phyloP scores from a whole-genome alignment of 2,113 vertebrate genomes.

The Pluvialis apricaria region DNA sequence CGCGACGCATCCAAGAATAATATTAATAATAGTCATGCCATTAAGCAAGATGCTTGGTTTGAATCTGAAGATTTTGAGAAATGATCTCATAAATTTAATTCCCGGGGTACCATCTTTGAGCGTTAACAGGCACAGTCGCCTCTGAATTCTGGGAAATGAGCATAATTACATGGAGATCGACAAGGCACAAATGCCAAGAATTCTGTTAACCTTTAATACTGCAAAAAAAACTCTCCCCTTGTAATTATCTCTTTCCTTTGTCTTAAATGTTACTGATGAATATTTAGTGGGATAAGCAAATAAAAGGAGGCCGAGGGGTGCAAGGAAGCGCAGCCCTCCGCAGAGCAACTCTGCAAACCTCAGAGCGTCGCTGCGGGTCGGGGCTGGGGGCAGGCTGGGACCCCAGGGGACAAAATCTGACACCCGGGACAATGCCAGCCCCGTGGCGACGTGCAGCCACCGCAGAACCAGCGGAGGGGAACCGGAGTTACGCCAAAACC shows the following conservation, averaged over 20 bases:
- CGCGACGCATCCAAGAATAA: conserved; percentile 69
- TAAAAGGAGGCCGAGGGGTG: conserved; percentile 57
- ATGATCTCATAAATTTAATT: conserved; percentile 79
- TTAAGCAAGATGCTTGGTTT: conserved; percentile 65
- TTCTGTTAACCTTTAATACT: conserved; percentile 84
- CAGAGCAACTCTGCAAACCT: background rate
- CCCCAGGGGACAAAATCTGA: background rate
- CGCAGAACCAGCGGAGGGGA: background rate
- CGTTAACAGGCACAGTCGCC: conserved; percentile 72
- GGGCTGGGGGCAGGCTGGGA: background rate
- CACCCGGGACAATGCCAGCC: background rate
- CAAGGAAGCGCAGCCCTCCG: background rate
- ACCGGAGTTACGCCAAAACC: background rate
- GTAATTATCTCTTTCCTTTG: conserved; percentile 81
- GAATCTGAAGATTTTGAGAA: conserved; percentile 72
- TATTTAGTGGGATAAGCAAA: conserved; percentile 77
- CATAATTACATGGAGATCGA: conserved; percentile 83
- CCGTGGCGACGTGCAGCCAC: fast-evolving
- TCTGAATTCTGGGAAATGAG: conserved; percentile 82
- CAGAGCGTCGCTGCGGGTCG: fast-evolving
- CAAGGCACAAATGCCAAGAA: conserved; percentile 83
- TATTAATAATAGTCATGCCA: conserved; percentile 69
- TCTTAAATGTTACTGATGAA: conserved; percentile 82
- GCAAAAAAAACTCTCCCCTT: conserved; percentile 77
- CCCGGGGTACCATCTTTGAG: conserved; percentile 73